phyloP scores from a whole-genome alignment of 1,140 invertebrate species.

The Ectropis grisescens region DNA sequence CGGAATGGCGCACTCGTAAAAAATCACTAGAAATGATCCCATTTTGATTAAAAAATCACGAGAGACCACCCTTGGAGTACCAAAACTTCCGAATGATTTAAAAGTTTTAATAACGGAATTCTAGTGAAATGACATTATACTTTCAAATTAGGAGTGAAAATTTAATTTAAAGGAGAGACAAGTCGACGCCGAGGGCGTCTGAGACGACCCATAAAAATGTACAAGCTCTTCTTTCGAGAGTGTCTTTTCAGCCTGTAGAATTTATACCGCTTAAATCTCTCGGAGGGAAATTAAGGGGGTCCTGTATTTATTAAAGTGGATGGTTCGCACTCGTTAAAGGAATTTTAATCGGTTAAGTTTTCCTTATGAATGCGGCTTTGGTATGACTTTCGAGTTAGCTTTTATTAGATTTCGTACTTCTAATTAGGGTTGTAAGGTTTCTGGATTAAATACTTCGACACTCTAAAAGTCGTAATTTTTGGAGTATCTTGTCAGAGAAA shows the following conservation, averaged over 20 bases:
- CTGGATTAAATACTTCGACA: conserved; percentile 52
- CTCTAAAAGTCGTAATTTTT: conserved; percentile 20
- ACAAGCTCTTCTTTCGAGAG: conserved; percentile 62
- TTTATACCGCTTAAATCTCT: conserved; percentile 65
- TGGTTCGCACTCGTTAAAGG: conserved; percentile 61
- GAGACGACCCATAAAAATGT: conserved; percentile 65
- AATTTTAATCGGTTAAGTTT: conserved; percentile 66
- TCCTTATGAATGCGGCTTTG: conserved; percentile 62
- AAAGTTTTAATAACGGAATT: conserved; percentile 71
- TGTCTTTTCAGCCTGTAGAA: conserved; percentile 64
- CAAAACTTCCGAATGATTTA: conserved; percentile 68
- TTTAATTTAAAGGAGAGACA: conserved; percentile 72
- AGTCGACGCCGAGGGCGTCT: conserved; percentile 61
- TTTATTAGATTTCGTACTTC: conserved; percentile 57
- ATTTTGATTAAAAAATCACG: conserved; percentile 70
- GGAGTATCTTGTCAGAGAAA: no score
- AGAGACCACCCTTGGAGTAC: conserved; percentile 44
- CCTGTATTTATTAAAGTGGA: conserved; percentile 66
- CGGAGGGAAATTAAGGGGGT: conserved; percentile 54
- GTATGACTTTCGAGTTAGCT: conserved; percentile 53
- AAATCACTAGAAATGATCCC: conserved; percentile 66
- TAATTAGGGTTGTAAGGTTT: conserved; percentile 60
- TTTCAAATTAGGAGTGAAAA: conserved; percentile 73
- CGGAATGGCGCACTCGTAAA: conserved; percentile 58
- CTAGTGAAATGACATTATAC: conserved; percentile 72